A percentile compares a stretch with the other conserved stretches of the same genome.
phyloP scores from a whole-genome alignment of 2,888 invertebrate genomes.

The Chrysolina haemoptera region DNA sequence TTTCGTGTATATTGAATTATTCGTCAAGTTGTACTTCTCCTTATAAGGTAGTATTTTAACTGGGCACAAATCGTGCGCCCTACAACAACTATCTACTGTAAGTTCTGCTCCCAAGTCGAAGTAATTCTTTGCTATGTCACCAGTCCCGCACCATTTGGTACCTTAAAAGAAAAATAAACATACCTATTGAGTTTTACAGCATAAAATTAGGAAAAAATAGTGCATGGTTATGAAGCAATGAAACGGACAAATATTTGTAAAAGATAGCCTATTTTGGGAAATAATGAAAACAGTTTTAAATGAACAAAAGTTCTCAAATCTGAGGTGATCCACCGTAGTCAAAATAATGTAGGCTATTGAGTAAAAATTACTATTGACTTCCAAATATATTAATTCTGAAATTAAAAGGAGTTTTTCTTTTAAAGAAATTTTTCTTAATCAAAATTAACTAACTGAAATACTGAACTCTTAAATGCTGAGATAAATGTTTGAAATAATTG shows the following conservation, averaged over 20 bases:
- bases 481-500: too few species aligned
- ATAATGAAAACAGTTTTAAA: constrained; percentile 9
- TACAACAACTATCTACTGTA: constrained; percentile 87
- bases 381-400: too few species aligned
- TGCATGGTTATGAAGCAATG: neutral
- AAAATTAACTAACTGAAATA: too few species aligned
- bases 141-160: constrained; percentile 94
- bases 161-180: constrained; percentile 71
- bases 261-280: neutral
- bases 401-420: too few species aligned
- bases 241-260: neutral
- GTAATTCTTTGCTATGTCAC: constrained; percentile 88
- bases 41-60: constrained; percentile 82
- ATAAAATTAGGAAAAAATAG: too few species aligned
- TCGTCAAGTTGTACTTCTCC: constrained; percentile 85
- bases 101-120: constrained; percentile 86
- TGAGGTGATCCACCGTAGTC: too few species aligned
- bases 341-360: too few species aligned
- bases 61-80: constrained; percentile 92
- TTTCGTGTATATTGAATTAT: constrained; percentile 88
- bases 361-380: too few species aligned
- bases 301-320: neutral
- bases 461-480: too few species aligned
- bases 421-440: too few species aligned
- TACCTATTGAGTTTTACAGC: too few species aligned